phyloP scores from a whole-genome alignment of 2,888 invertebrate genomes.

The Nasonia oneida region DNA sequence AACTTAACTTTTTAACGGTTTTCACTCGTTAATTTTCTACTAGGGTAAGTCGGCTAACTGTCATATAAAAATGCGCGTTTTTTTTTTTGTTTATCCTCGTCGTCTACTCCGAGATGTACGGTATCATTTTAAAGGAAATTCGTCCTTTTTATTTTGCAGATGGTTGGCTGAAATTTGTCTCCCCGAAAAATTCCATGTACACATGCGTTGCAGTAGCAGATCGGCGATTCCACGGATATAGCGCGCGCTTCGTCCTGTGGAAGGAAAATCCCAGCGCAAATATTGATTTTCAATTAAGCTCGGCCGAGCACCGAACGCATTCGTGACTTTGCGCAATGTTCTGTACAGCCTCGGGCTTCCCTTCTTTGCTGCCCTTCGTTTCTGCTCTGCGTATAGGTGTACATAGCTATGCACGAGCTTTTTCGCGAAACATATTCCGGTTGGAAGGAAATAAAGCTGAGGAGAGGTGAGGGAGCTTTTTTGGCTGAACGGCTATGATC shows the following conservation, averaged over 20 bases:
- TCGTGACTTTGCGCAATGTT: constrained; percentile 77
- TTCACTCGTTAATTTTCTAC: too few species aligned
- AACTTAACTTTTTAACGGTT: too few species aligned
- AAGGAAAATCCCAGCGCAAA: constrained; percentile 70
- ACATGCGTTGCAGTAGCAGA: not conserved
- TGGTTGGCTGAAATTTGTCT: not conserved
- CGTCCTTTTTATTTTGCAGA: not conserved
- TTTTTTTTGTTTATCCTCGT: too few species aligned
- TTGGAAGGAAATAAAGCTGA: too few species aligned
- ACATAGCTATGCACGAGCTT: not conserved
- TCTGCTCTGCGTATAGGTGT: not conserved
- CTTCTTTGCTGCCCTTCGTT: not conserved
- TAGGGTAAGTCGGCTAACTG: too few species aligned
- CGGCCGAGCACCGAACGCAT: constrained; percentile 59
- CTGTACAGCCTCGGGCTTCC: constrained; percentile 48
- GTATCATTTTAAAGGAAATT: too few species aligned
- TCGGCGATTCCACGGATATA: not conserved
- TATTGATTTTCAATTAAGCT: constrained; percentile 78
- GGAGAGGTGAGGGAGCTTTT: too few species aligned
- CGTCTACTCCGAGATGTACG: too few species aligned
- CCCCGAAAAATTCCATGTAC: not conserved
- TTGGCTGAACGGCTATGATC: too few species aligned
- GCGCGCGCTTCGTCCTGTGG: constrained; percentile 47
- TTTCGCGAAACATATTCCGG: not conserved
- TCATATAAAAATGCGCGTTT: too few species aligned